Percentiles rank a stretch among this genome's conserved stretches.
Evolutionary conservation across 2,797 vertebrate species (phyloP).

Genomic region (Rhynchonycteris naso): DNA sequence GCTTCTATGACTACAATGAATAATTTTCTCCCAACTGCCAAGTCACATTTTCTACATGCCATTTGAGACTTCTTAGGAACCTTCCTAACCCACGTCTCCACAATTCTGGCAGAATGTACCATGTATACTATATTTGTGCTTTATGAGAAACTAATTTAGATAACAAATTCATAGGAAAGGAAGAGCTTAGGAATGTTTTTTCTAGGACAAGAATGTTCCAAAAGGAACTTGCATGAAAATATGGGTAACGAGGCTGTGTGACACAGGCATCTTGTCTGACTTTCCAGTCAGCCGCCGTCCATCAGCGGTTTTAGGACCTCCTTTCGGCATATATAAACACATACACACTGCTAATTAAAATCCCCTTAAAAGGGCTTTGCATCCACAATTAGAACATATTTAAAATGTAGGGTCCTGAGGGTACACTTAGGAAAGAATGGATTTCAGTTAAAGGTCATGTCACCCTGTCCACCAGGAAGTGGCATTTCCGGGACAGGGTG

Average conservation of each 20-base stretch:
- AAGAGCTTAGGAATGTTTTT: not conserved
- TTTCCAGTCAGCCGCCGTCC: not conserved
- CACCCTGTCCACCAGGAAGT: not conserved
- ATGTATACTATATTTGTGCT: not conserved
- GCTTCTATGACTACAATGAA: conserved; percentile 23
- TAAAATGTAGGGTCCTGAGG: not conserved
- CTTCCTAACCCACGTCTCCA: not conserved
- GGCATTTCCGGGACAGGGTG: not conserved
- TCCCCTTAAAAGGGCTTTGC: not conserved
- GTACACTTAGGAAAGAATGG: not conserved
- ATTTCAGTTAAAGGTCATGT: not conserved
- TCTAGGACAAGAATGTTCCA: conserved; percentile 5
- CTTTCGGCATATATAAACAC: not conserved
- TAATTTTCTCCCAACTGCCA: conserved; percentile 34
- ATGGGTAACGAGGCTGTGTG: not conserved
- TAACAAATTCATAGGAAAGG: conserved; percentile 31
- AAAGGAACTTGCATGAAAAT: not conserved
- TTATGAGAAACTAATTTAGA: conserved; percentile 43
- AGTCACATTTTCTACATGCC: not conserved
- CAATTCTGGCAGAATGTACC: conserved; percentile 1
- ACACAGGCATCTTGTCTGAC: not conserved
- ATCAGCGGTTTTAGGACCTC: not conserved
- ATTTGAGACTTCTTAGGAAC: not conserved
- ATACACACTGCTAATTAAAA: not conserved
- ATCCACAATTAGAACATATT: not conserved